Conservation (phyloP, 1,140 invertebrate genomes). For the Aphidius gifuensis region DNA sequence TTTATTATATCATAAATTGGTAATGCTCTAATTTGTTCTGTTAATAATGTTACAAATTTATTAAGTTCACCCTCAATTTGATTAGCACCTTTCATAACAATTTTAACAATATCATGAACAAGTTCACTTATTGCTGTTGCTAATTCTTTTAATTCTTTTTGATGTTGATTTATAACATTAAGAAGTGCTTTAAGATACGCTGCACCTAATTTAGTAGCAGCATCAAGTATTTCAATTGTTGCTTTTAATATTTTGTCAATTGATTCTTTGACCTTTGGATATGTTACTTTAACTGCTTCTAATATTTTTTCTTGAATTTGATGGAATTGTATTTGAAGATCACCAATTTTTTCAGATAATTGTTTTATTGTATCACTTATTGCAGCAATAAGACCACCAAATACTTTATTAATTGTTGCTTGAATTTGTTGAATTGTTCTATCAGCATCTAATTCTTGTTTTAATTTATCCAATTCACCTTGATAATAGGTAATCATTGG, state of each 20-base stretch:
- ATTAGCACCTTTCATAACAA: conserved; percentile 50
- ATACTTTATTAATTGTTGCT: conserved; percentile 58
- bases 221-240: conserved; percentile 51
- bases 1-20: conserved; percentile 58
- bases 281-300: conserved; percentile 40
- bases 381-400: conserved; percentile 46
- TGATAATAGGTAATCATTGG: conserved; percentile 59
- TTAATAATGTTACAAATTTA: conserved; percentile 49
- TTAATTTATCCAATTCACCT: conserved; percentile 60
- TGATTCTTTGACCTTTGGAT: conserved; percentile 60
- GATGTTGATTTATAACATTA: conserved; percentile 60
- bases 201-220: conserved; percentile 51
- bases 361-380: conserved; percentile 49
- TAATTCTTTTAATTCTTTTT: conserved; percentile 66
- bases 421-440: conserved; percentile 64
- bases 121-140: conserved; percentile 56
- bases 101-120: conserved; percentile 55
- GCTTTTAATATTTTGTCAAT: conserved; percentile 51
- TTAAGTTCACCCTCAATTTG: conserved; percentile 53
- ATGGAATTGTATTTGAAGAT: conserved; percentile 51
- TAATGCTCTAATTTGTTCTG: conserved; percentile 57
- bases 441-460: conserved; percentile 65
- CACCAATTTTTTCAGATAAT: conserved; percentile 34
- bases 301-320: conserved; percentile 53
- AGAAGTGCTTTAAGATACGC: conserved; percentile 55